Evolutionary conservation across 2,797 vertebrate genomes (phyloP).

Genomic region (Sebastes taczanowskii): DNA sequence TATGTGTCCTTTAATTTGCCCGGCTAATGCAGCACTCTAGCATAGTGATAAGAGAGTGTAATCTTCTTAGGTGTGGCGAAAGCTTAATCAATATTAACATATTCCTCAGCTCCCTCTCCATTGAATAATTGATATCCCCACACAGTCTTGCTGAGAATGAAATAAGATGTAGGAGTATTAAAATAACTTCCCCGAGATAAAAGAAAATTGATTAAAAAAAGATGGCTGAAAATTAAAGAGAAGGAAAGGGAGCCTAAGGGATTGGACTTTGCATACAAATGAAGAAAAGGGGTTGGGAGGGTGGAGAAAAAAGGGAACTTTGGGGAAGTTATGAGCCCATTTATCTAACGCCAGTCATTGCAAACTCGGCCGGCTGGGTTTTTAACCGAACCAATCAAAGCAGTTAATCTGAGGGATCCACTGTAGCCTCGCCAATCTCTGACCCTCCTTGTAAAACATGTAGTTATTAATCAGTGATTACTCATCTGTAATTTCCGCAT

Average conservation of each 20-base stretch:
- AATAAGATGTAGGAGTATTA: conserved; percentile 87
- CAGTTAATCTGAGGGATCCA: conserved; percentile 70
- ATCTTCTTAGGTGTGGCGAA: conserved; percentile 83
- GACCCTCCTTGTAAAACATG: conserved; percentile 78
- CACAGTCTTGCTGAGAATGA: conserved; percentile 84
- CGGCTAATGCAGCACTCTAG: conserved; percentile 77
- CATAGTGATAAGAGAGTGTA: conserved; percentile 82
- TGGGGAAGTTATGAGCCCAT: conserved; percentile 80
- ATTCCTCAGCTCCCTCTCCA: conserved; percentile 82
- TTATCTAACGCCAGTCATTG: conserved; percentile 78
- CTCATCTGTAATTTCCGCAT: conserved; percentile 75
- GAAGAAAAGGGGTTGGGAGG: conserved; percentile 66
- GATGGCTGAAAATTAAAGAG: conserved; percentile 85
- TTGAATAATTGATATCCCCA: conserved; percentile 87
- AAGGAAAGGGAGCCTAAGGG: conserved; percentile 79
- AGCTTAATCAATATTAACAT: conserved; percentile 87
- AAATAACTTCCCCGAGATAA: conserved; percentile 86
- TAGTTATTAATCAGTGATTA: conserved; percentile 77
- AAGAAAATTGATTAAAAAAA: conserved; percentile 87
- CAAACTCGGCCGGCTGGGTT: conserved; percentile 66
- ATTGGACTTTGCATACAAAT: conserved; percentile 84
- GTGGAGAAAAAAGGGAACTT: conserved; percentile 73
- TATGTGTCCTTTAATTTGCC: conserved; percentile 75
- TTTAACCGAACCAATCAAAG: conserved; percentile 79
- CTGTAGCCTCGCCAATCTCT: conserved; percentile 67